Evolutionary conservation across 2,888 invertebrate species (phyloP).

Genomic region (Rhyacophila evoluta): DNA sequence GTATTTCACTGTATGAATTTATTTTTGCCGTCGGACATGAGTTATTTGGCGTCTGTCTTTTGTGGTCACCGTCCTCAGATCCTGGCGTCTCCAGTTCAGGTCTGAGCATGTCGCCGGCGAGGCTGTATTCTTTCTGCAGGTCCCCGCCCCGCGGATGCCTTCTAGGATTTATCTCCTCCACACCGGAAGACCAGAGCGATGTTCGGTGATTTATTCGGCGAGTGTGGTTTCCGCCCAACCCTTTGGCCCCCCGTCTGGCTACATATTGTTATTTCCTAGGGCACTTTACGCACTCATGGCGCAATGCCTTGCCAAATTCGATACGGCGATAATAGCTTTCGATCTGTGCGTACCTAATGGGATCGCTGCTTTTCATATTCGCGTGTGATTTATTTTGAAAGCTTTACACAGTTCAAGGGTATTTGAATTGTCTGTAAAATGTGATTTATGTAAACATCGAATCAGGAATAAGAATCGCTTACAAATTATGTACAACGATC

Average conservation of each 20-base stretch:
- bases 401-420: neutral
- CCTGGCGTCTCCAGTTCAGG: neutral
- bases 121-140: constrained; percentile 35
- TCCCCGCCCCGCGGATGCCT: constrained; percentile 46
- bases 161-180: constrained; percentile 50
- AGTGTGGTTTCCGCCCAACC: constrained; percentile 34
- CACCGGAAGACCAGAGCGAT: constrained; percentile 50
- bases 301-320: neutral
- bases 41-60: too few relatives aligned
- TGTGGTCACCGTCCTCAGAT: neutral
- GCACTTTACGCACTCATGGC: constrained; percentile 25
- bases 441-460: neutral
- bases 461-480: too few relatives aligned
- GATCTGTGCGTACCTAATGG: neutral
- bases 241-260: constrained; percentile 34
- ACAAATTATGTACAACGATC: too few relatives aligned
- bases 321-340: constrained; percentile 25
- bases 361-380: constrained; percentile 9
- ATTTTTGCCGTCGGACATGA: too few relatives aligned
- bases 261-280: constrained; percentile 46
- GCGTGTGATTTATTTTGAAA: neutral
- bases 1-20: too few relatives aligned
- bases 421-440: neutral
- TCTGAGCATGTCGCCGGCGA: constrained; percentile 13
- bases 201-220: constrained; percentile 53